Conservation (phyloP, 2,888 invertebrate species). For the Apeira syringaria region DNA sequence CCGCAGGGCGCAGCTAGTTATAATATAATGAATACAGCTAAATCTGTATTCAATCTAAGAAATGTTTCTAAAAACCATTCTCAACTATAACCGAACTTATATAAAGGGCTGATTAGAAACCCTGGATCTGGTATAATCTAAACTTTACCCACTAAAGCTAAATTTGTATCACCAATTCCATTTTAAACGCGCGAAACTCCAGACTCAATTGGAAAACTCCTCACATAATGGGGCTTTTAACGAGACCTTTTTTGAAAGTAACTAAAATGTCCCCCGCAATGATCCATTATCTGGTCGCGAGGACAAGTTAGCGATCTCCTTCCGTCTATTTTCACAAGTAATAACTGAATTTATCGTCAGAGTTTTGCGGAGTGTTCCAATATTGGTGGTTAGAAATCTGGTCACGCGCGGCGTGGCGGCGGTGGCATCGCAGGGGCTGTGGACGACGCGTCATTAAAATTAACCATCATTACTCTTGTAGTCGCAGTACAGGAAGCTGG, state of each 20-base stretch:
- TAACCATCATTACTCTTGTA: constrained; percentile 82
- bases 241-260: constrained; percentile 74
- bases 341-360: constrained; percentile 83
- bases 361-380: constrained; percentile 77
- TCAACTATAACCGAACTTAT: constrained; percentile 9
- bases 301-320: constrained; percentile 83
- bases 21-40: too few relatives aligned
- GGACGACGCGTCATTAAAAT: constrained; percentile 81
- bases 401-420: constrained; percentile 60
- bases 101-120: constrained; percentile 29
- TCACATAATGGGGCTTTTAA: constrained; percentile 78
- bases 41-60: too few relatives aligned
- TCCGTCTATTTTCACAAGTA: constrained; percentile 83
- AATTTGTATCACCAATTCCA: constrained; percentile 57
- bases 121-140: constrained; percentile 49
- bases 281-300: constrained; percentile 81
- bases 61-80: too few relatives aligned
- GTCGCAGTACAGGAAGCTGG: constrained; percentile 65
- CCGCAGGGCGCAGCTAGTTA: too few relatives aligned
- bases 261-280: constrained; percentile 77
- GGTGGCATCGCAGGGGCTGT: constrained; percentile 50
- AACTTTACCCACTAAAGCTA: constrained; percentile 55
- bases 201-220: constrained; percentile 72
- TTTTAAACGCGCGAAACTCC: constrained; percentile 59
- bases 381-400: constrained; percentile 65